phyloP scores from a whole-genome alignment of 1,140 invertebrate species.

The Lordiphosa mommai region DNA sequence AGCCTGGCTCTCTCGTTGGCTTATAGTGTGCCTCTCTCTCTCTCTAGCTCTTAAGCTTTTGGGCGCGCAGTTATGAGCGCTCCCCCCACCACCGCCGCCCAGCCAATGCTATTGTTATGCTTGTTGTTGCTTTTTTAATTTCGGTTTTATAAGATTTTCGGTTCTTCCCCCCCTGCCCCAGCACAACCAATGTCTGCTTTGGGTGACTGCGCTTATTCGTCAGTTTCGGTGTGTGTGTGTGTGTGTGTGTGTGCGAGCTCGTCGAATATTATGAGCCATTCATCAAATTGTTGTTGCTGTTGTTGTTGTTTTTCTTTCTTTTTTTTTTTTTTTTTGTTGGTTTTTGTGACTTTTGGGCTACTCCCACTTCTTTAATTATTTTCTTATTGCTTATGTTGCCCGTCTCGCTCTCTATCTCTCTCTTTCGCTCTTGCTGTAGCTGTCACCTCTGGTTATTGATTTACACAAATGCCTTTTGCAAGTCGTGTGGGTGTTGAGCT shows the following conservation, averaged over 20 bases:
- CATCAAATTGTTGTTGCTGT: conserved; percentile 67
- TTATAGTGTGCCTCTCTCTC: background rate
- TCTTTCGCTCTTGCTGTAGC: background rate
- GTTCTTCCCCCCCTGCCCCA: conserved; percentile 31
- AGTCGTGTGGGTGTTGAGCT: no score
- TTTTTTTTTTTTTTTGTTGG: conserved; percentile 34
- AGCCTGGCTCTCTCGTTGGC: conserved; percentile 13
- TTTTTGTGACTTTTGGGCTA: conserved; percentile 59
- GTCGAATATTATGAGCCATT: conserved; percentile 71
- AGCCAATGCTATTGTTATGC: conserved; percentile 12
- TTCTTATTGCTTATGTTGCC: conserved; percentile 16
- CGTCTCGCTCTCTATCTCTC: background rate
- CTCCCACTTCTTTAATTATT: conserved; percentile 69
- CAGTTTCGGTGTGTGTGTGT: conserved; percentile 26
- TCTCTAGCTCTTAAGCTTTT: conserved; percentile 22
- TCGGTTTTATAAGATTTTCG: conserved; percentile 74
- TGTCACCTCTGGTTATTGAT: background rate
- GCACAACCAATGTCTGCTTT: conserved; percentile 28
- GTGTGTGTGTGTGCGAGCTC: conserved; percentile 23
- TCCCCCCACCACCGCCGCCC: conserved; percentile 1
- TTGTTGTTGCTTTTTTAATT: conserved; percentile 72
- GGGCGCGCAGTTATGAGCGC: conserved; percentile 62
- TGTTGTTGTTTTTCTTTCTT: no score
- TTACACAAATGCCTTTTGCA: conserved; percentile 10
- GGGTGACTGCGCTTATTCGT: conserved; percentile 73